These are phyloP conservation scores for Perca schrenkii DNA, from an alignment of 2,113 vertebrate species.

Conservation along the genomic window DNA sequence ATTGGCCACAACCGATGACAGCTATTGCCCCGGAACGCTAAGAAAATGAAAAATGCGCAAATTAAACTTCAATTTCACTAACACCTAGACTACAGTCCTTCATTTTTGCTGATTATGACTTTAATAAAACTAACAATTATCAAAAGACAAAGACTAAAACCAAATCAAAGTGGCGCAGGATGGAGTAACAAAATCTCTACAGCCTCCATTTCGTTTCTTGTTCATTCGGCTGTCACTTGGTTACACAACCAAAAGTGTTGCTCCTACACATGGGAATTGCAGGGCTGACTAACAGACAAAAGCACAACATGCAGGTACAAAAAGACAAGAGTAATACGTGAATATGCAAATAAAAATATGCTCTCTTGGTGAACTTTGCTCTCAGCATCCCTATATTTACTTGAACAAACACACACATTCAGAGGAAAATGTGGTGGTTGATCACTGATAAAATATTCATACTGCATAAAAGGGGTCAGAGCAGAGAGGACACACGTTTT, in stretches of 20 bases:
- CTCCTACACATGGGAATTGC: neutral
- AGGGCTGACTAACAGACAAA: neutral
- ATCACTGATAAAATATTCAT: slow-evolving; percentile 15
- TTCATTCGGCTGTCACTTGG: neutral
- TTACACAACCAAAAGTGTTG: neutral
- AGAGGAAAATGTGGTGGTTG: neutral
- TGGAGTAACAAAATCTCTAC: no score
- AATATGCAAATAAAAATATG: neutral
- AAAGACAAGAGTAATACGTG: neutral
- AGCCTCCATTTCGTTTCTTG: neutral
- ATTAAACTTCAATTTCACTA: no score
- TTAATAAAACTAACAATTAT: neutral
- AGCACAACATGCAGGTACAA: neutral
- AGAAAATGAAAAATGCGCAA: no score
- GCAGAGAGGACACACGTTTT: slow-evolving; percentile 5
- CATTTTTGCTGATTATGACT: no score
- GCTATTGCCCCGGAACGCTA: no score
- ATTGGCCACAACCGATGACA: no score
- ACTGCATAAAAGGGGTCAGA: slow-evolving; percentile 1
- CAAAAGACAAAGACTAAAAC: neutral
- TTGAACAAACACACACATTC: neutral
- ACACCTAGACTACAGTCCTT: no score
- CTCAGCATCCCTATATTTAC: neutral
- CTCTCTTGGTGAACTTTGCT: neutral
- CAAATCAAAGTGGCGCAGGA: neutral